Base-by-base conservation (phyloP, 1,140 invertebrate species). In the Monochamus saltuarius region DNA sequence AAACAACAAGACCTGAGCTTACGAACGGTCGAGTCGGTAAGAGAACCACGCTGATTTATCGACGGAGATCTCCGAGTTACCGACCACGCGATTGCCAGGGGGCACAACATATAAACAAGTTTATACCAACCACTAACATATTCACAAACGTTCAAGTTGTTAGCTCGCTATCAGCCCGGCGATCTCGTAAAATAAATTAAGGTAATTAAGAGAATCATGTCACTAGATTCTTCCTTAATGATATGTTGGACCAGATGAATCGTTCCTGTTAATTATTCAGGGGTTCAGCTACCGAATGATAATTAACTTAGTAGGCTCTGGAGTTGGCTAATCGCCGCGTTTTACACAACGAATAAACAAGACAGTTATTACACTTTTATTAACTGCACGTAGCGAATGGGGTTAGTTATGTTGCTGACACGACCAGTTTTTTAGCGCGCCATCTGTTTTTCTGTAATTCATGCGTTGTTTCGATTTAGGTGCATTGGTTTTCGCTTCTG, bases 151-250 rank as follows among this genome's bases (percentile, higher is more conserved):
- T 57, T 43, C 29, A 10, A 37, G 13, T 47, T 38, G 55, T 35
- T 43, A 47, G 13, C 16, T 50, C 8, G 19, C 4, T 50, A 50
- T 50, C 59, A 2, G 17, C 2, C 42, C 7, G 50, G 51, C 64
- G 60, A 73, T 73, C 72, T 69, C 61, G 64, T 60, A 63, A 69
- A 72, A 73, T 75, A 75, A 73, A 73, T 75, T 75, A 72, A 70
- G 66, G 68, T 75, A 72, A 73, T 73, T 73, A 73, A 75, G 73
- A 67, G 71, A 75, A 75, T 75, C 70, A 75, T 73, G 73, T 75
- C 71, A 69, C 65, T 60, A 71, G 73, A 75, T 75, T 71, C 70
- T 64, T 49, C 65, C 67, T 69, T 72, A 74, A 74, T 70, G 73
- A 74, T 73, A 72, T 71, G 70, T 67, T 67, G 61, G 61, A 60